Evolutionary conservation across 2,797 vertebrate genomes (phyloP).

Genomic region (Pseudocheirus occidentalis): DNA sequence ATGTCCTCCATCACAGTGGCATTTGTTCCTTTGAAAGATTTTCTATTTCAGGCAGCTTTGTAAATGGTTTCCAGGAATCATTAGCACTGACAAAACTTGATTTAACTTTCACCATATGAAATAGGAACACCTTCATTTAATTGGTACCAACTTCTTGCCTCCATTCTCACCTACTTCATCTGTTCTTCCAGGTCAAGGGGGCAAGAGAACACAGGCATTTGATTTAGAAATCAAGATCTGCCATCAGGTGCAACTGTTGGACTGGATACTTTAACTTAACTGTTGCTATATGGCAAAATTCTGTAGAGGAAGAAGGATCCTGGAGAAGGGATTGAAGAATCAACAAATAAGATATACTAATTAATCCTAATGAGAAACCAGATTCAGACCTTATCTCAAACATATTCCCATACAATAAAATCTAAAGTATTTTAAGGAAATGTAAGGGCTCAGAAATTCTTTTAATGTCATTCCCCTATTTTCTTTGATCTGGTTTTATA

Average conservation of each 20-base stretch:
- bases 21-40: background rate
- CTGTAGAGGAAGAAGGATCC: background rate
- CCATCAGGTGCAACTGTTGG: background rate
- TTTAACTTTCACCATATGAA: background rate
- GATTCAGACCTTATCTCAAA: background rate
- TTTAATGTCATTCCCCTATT: background rate
- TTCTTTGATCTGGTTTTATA: background rate
- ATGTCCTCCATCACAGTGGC: background rate
- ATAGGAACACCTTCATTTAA: background rate
- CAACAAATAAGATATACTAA: background rate
- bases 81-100: background rate
- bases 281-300: background rate
- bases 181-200: background rate
- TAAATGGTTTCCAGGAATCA: constrained; percentile 3
- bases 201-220: background rate
- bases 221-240: background rate
- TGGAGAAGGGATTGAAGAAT: background rate
- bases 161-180: background rate
- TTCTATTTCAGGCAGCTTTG: constrained; percentile 7
- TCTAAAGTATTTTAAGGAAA: background rate
- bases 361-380: background rate
- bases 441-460: background rate
- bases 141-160: background rate
- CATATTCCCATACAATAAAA: background rate
- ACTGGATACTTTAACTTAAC: background rate